A percentile compares a stretch with the other conserved stretches of the same genome.
These are phyloP conservation scores for Egretta garzetta DNA, from an alignment of 2,113 vertebrate genomes.

Conservation along the genomic window DNA sequence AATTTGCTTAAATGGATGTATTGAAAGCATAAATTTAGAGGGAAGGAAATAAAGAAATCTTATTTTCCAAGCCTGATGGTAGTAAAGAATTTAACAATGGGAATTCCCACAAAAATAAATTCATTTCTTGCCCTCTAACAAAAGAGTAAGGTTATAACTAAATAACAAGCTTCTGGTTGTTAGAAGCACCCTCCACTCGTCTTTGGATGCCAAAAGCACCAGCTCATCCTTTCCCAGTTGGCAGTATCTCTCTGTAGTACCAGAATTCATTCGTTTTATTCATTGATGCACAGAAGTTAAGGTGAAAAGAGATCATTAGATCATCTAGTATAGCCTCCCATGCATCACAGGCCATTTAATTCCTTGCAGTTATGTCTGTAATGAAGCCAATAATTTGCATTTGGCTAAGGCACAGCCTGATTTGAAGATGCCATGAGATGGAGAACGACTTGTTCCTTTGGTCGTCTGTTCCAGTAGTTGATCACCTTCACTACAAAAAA, in stretches of 20 bases:
- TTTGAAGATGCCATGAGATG: neutral
- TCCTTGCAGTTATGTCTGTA: neutral
- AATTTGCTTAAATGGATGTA: neutral
- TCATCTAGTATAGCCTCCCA: neutral
- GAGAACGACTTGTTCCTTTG: neutral
- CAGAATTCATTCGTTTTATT: neutral
- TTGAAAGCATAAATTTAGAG: neutral
- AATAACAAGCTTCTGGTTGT: neutral
- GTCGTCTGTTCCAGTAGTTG: neutral
- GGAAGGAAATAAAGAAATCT: neutral
- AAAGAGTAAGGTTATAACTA: neutral
- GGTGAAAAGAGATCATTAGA: neutral
- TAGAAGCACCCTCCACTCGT: neutral
- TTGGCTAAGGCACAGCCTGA: neutral
- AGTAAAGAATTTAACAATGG: neutral
- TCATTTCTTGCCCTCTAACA: neutral
- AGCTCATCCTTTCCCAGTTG: neutral
- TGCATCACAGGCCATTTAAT: slow-evolving; percentile 12
- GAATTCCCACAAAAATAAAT: neutral
- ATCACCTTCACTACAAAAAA: neutral
- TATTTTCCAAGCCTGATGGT: neutral
- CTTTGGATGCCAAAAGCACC: neutral
- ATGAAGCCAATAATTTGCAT: slow-evolving; percentile 8
- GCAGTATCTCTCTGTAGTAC: neutral
- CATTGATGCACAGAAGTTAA: neutral